A percentile compares a stretch with the other conserved stretches of the same genome.
Conservation (phyloP, 2,797 vertebrate species). For the Trichosurus vulpecula region DNA sequence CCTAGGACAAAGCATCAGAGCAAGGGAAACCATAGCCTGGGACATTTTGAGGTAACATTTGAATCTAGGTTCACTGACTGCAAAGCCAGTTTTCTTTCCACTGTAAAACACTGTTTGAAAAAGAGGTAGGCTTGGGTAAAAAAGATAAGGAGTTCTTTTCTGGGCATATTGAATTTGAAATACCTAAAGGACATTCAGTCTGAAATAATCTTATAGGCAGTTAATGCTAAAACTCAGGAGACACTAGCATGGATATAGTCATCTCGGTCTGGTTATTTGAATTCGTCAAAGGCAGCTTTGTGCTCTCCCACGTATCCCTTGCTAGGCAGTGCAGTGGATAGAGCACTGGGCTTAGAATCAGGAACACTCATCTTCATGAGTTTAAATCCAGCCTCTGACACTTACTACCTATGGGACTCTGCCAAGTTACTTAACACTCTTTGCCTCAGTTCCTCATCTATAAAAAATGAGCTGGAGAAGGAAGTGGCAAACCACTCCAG, state of each 20-base stretch:
- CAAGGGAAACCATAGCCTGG: neutral
- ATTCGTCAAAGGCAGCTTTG: neutral
- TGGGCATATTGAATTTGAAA: neutral
- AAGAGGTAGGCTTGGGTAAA: neutral
- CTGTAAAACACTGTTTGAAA: neutral
- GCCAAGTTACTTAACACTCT: neutral
- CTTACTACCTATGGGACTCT: fast-evolving
- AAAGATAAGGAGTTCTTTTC: neutral
- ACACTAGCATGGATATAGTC: neutral
- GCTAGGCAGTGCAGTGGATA: neutral
- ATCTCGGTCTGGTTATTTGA: neutral
- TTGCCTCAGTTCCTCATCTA: neutral
- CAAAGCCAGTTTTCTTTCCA: neutral
- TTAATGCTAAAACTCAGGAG: neutral
- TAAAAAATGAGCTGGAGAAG: neutral
- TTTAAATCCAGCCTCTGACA: neutral
- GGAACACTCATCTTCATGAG: neutral
- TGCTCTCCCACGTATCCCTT: neutral
- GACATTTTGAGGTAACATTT: neutral
- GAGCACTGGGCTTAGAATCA: neutral
- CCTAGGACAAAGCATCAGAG: neutral
- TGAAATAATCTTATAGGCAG: neutral
- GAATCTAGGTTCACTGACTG: neutral
- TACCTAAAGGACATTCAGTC: neutral
- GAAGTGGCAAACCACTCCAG: too few relatives aligned